These are phyloP conservation scores for Capreolus pygargus DNA, from an alignment of 2,113 vertebrate genomes.

Conservation along the genomic window DNA sequence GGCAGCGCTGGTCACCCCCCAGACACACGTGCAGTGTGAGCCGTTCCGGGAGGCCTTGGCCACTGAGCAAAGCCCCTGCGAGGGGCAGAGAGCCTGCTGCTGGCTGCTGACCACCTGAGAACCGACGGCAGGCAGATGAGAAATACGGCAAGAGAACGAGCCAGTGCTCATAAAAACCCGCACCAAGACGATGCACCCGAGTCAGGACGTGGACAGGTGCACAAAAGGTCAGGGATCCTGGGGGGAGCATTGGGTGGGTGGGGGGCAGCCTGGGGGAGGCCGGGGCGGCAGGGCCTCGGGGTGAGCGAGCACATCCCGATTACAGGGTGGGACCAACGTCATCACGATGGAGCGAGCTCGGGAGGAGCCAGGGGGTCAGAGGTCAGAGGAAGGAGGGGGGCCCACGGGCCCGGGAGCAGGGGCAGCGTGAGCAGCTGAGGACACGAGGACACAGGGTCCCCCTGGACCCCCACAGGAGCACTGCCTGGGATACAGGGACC, in stretches of 20 bases:
- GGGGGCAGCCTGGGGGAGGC: not conserved
- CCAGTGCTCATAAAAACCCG: fast-evolving
- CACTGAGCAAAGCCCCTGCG: not conserved
- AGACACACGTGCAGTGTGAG: fast-evolving
- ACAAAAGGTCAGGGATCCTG: fast-evolving
- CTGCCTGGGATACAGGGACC: too few relatives aligned
- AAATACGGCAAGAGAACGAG: fast-evolving
- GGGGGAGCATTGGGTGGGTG: too few relatives aligned
- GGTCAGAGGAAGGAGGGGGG: not conserved
- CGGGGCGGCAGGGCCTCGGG: fast-evolving
- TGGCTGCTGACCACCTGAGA: not conserved
- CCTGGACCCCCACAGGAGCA: too few relatives aligned
- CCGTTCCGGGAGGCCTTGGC: not conserved
- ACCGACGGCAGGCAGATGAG: not conserved
- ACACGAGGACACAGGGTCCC: fast-evolving
- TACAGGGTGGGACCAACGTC: fast-evolving
- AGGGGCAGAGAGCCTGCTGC: fast-evolving
- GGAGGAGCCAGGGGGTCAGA: not conserved
- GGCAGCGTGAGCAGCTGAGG: not conserved
- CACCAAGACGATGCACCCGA: fast-evolving
- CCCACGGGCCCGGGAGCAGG: fast-evolving
- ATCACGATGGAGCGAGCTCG: fast-evolving
- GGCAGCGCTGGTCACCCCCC: fast-evolving
- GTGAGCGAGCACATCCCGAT: not conserved
- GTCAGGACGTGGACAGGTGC: fast-evolving